phyloP scores from a whole-genome alignment of 2,888 invertebrate species.

The Thymelicus lineola region DNA sequence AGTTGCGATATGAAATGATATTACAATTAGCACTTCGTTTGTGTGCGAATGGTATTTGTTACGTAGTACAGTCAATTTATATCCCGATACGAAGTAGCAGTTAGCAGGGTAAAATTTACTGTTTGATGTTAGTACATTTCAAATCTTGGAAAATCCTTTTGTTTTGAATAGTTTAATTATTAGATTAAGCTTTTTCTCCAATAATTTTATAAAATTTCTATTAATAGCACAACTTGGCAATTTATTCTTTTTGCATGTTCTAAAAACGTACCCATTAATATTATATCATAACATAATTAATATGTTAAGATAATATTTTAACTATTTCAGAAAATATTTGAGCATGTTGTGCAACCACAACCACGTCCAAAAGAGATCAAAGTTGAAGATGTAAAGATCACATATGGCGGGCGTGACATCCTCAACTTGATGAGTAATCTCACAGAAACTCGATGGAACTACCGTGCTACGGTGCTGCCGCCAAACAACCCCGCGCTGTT shows the following conservation, averaged over 20 bases:
- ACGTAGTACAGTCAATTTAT: slow-evolving; percentile 5
- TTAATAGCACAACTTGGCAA: background rate
- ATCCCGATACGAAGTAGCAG: background rate
- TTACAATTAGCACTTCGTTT: slow-evolving; percentile 28
- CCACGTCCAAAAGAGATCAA: slow-evolving; percentile 73
- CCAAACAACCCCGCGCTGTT: slow-evolving; percentile 84
- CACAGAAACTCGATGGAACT: slow-evolving; percentile 82
- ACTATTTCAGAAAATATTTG: slow-evolving; percentile 76
- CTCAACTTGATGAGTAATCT: slow-evolving; percentile 86
- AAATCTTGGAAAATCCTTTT: background rate
- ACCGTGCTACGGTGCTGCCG: slow-evolving; percentile 82
- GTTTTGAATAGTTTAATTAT: background rate
- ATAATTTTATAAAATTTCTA: background rate
- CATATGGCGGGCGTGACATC: slow-evolving; percentile 83
- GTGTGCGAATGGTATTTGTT: slow-evolving; percentile 3
- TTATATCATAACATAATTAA: background rate
- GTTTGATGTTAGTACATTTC: background rate
- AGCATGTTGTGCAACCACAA: slow-evolving; percentile 73
- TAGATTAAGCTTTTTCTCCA: background rate
- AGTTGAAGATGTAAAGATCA: slow-evolving; percentile 71
- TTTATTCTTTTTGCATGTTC: background rate
- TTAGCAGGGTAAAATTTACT: background rate
- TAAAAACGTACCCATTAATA: too few relatives aligned
- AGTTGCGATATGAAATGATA: slow-evolving; percentile 22
- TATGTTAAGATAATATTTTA: background rate